Percentiles rank a stretch among this genome's conserved stretches.
Evolutionary conservation across 2,113 vertebrate species (phyloP).

Genomic region (Ursus arctos): DNA sequence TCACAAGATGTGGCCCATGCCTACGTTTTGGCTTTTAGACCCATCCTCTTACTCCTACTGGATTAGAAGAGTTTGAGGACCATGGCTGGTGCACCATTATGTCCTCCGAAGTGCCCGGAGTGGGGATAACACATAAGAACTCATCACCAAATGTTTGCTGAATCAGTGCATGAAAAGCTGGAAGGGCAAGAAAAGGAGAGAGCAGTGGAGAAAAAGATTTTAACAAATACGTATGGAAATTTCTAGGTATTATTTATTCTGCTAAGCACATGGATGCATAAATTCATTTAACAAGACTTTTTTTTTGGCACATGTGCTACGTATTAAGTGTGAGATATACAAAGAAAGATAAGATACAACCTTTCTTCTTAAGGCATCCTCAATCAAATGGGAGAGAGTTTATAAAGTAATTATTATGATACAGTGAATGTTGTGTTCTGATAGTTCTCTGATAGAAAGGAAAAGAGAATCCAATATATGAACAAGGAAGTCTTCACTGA

Average conservation of each 20-base stretch:
- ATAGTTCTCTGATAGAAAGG: background rate
- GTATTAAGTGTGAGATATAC: background rate
- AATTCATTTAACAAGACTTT: background rate
- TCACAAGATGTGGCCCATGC: background rate
- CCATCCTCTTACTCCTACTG: background rate
- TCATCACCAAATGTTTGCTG: background rate
- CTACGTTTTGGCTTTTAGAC: background rate
- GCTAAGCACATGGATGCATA: background rate
- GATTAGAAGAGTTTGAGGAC: background rate
- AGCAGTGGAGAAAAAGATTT: background rate
- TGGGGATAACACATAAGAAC: background rate
- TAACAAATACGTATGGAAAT: background rate
- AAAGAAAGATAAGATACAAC: background rate
- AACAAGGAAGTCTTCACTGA: background rate
- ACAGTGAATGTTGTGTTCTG: background rate
- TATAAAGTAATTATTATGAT: background rate
- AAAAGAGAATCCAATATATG: background rate
- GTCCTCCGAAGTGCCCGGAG: background rate
- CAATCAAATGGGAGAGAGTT: background rate
- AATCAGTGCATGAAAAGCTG: background rate
- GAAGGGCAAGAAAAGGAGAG: background rate
- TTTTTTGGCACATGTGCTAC: background rate
- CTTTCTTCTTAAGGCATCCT: background rate
- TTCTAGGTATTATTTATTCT: background rate
- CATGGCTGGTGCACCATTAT: rapidly evolving